Evolutionary conservation across 2,797 vertebrate genomes (phyloP).

Genomic region (Neolamprologus multifasciatus): DNA sequence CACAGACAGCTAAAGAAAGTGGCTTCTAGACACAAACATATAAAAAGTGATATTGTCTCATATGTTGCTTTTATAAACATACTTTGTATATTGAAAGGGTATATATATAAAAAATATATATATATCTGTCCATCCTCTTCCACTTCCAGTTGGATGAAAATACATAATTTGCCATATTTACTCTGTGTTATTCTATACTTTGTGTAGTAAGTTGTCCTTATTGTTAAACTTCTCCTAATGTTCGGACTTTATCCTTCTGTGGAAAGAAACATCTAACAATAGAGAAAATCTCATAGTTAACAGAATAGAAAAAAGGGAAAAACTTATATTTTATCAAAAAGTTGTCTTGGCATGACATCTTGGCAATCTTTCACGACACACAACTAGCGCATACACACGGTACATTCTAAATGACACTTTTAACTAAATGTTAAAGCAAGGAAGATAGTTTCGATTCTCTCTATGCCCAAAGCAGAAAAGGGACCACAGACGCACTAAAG

Average conservation of each 20-base stretch:
- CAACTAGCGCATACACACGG: not conserved
- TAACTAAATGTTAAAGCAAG: not conserved
- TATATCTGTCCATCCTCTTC: not conserved
- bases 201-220: not conserved
- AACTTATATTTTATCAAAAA: not conserved
- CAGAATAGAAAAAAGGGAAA: not conserved
- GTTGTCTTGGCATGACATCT: not conserved
- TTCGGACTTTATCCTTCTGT: not conserved
- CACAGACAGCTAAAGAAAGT: not conserved
- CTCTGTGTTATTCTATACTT: not conserved
- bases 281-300: not conserved
- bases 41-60: not conserved
- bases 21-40: not conserved
- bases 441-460: slow-evolving; percentile 39
- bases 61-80: not conserved
- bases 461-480: slow-evolving; percentile 52
- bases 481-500: slow-evolving; percentile 54
- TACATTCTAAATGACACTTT: not conserved
- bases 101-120: not conserved
- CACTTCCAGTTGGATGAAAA: not conserved
- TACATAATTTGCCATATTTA: not conserved
- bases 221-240: not conserved
- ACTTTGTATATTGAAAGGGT: not conserved
- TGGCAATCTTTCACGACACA: not conserved
- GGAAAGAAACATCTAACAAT: not conserved